A percentile compares a stretch with the other conserved stretches of the same genome.
Conservation (phyloP, 2,797 vertebrate genomes). For the Discoglossus pictus region DNA sequence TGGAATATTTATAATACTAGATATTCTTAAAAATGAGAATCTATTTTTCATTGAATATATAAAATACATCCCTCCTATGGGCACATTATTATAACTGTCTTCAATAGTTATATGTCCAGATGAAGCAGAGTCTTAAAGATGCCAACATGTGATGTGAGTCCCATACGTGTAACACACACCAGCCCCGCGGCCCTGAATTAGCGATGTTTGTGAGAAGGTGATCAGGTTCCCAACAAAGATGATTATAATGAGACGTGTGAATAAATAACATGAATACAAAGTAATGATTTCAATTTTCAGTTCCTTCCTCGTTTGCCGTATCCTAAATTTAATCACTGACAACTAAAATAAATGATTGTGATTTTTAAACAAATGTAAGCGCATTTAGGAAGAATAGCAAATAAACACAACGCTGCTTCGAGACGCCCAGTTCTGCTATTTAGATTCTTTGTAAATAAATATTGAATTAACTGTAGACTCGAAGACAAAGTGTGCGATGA, state of each 20-base stretch:
- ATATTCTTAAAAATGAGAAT: too few species aligned
- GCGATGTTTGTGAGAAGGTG: neutral
- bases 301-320: neutral
- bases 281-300: neutral
- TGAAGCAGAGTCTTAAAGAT: too few species aligned
- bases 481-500: too few species aligned
- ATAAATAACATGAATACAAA: neutral
- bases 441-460: neutral
- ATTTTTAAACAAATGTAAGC: neutral
- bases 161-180: neutral
- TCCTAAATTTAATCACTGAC: neutral
- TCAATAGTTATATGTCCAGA: too few species aligned
- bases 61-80: too few species aligned
- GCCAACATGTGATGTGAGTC: too few species aligned
- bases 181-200: neutral
- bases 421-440: neutral
- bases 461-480: neutral
- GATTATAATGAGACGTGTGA: constrained; percentile 1
- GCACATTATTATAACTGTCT: too few species aligned
- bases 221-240: neutral
- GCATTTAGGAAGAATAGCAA: constrained; percentile 2
- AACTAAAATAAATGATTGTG: neutral
- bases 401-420: neutral
- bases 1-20: too few species aligned
- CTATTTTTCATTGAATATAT: too few species aligned